Percentiles rank a stretch among this genome's conserved stretches.
phyloP scores from a whole-genome alignment of 2,888 invertebrate species.

The Mellilla xanthometata region DNA sequence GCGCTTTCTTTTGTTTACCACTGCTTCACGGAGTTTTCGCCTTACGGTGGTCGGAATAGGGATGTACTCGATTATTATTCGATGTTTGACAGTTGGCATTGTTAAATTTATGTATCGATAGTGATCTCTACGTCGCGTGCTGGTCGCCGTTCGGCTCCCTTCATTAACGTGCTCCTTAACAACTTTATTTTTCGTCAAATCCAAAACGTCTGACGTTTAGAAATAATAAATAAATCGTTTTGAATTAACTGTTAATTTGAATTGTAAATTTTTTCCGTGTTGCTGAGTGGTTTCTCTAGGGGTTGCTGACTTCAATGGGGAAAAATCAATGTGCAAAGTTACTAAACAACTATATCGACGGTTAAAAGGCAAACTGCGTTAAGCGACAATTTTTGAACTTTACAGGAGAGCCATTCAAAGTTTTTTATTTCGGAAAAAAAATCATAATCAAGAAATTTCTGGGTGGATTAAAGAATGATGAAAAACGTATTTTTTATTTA shows the following conservation, averaged over 20 bases:
- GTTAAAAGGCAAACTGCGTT: too few relatives aligned
- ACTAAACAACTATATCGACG: too few relatives aligned
- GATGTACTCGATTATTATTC: slow-evolving; percentile 36
- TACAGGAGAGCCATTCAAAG: too few relatives aligned
- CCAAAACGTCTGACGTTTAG: slow-evolving; percentile 49
- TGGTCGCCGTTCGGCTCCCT: slow-evolving; percentile 47
- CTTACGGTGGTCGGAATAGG: slow-evolving; percentile 35
- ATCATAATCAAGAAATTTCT: too few relatives aligned
- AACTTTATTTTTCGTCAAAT: slow-evolving; percentile 72
- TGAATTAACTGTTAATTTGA: slow-evolving; percentile 60
- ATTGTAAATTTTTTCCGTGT: slow-evolving; percentile 66
- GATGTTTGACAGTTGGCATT: slow-evolving; percentile 43
- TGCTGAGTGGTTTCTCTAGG: slow-evolving; percentile 25
- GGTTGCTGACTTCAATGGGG: background rate
- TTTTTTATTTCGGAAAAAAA: too few relatives aligned
- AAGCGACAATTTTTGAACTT: too few relatives aligned
- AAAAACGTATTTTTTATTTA: too few relatives aligned
- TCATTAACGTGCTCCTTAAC: slow-evolving; percentile 56
- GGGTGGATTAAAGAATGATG: too few relatives aligned
- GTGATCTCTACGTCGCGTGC: slow-evolving; percentile 68
- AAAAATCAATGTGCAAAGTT: background rate
- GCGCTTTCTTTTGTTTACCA: slow-evolving; percentile 23
- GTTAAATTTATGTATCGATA: slow-evolving; percentile 59
- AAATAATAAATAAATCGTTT: slow-evolving; percentile 57
- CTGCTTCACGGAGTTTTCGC: slow-evolving; percentile 15